Base-by-base conservation (phyloP, 2,888 invertebrate genomes). In the Tetragnatha montana region DNA sequence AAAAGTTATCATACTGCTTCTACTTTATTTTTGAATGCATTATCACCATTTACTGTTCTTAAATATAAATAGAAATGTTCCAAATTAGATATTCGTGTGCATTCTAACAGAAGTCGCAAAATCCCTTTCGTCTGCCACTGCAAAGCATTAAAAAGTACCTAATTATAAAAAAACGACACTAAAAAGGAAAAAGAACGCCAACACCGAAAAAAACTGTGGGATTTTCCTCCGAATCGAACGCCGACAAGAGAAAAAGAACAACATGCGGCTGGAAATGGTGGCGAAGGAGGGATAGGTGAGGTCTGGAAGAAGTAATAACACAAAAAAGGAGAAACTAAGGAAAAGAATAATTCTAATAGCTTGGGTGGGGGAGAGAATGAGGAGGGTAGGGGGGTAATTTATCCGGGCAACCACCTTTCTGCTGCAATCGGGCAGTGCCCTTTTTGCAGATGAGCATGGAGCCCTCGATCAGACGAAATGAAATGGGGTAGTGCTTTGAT, bases 371-470 rank as follows among this genome's bases (percentile, higher is more conserved):
- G 74, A 73, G 80, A 79, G 47, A 50, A 22, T 21, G 71, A 78
- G 75, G 51, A 83, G 70, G 75, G 70, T 69, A 51, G 79, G 81
- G 81, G 81, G 85, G 89, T 85, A 89, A 89, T 89, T 89, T 89
- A 76, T 71, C 81, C 81, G 89, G 89, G 70, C 89, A 89, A 85
- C 89, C 89, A 89, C 89, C 89, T 85, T 47, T 85, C 8, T 19
- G 71, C 17, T 17, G 60, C 8, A 79, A 81, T 70, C 76, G 68
- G 76, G 87, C 82, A 78, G 60, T 69, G 50, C 70, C 70, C 50
- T 76, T 70, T 69, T 60, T 12, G 51, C 60, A 60, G 60, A 60
- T 10, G n/a, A n/a, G 14, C 60, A 60, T 14, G 60, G 60, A 17
- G 60, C 60, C 17, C 35, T 1, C 35, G 35, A 35, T 35, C 35